Evolutionary conservation across 2,888 invertebrate genomes (phyloP).

Genomic region (Mesoligia furuncula): DNA sequence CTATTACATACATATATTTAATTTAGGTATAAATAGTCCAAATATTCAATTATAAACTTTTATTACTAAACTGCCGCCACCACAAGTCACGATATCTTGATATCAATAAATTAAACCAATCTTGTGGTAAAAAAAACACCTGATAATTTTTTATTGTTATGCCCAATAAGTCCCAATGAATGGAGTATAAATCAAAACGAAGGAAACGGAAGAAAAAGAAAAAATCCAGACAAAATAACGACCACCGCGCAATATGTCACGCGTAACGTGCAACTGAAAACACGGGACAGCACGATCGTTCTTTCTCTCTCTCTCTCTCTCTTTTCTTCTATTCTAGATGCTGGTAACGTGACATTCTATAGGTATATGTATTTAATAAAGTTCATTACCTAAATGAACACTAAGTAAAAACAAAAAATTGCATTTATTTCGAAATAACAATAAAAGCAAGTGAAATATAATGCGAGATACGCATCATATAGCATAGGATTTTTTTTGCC

Average conservation of each 20-base stretch:
- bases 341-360: not conserved
- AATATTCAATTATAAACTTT: not conserved
- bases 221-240: constrained; percentile 13
- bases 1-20: not conserved
- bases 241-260: constrained; percentile 18
- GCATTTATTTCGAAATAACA: not conserved
- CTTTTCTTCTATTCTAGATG: not conserved
- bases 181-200: constrained; percentile 37
- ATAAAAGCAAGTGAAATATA: not conserved
- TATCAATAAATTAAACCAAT: not conserved
- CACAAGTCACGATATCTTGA: not conserved
- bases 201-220: constrained; percentile 27
- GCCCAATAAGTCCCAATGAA: constrained; percentile 23
- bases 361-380: not conserved
- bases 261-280: constrained; percentile 5
- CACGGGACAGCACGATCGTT: not conserved
- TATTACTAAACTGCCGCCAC: not conserved
- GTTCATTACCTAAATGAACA: not conserved
- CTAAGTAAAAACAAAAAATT: too few relatives aligned
- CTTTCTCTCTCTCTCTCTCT: constrained; percentile 19
- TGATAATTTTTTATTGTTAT: constrained; percentile 18
- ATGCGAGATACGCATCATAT: not conserved
- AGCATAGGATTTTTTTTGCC: not conserved
- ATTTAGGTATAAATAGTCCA: too few relatives aligned
- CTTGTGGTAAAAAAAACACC: not conserved